Evolutionary conservation across 1,140 invertebrate genomes (phyloP).

Genomic region (Papilio machaon): DNA sequence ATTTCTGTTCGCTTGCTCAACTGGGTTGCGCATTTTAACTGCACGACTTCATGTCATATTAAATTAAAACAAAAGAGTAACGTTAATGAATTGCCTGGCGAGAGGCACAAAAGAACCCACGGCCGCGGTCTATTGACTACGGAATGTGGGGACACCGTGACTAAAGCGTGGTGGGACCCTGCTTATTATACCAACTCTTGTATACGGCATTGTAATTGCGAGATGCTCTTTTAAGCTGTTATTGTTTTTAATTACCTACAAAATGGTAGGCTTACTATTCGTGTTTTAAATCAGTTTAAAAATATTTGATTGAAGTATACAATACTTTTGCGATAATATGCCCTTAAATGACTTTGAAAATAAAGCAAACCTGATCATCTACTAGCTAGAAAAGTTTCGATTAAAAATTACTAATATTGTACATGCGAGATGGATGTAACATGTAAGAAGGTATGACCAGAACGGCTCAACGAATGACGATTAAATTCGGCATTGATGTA

Average conservation of each 20-base stretch:
- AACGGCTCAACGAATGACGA: no score
- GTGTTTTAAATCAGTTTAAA: neutral
- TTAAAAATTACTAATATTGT: no score
- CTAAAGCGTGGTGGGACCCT: slow-evolving; percentile 15
- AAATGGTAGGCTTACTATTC: neutral
- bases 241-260: neutral
- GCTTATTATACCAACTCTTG: neutral
- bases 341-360: no score
- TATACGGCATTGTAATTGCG: neutral
- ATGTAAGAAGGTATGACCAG: no score
- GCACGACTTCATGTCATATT: neutral
- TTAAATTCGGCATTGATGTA: no score
- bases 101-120: slow-evolving; percentile 22
- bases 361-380: no score
- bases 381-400: no score
- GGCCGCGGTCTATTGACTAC: slow-evolving; percentile 21
- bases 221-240: neutral
- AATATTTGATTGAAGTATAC: no score
- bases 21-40: neutral
- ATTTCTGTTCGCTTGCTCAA: neutral
- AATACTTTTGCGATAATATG: no score
- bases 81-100: neutral
- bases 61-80: slow-evolving; percentile 15
- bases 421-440: no score
- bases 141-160: slow-evolving; percentile 27